Evolutionary conservation across 2,888 invertebrate species (phyloP), one percentile per base, ranked within the genome.

Genomic region (Marasmarcha lunaedactyla): DNA sequence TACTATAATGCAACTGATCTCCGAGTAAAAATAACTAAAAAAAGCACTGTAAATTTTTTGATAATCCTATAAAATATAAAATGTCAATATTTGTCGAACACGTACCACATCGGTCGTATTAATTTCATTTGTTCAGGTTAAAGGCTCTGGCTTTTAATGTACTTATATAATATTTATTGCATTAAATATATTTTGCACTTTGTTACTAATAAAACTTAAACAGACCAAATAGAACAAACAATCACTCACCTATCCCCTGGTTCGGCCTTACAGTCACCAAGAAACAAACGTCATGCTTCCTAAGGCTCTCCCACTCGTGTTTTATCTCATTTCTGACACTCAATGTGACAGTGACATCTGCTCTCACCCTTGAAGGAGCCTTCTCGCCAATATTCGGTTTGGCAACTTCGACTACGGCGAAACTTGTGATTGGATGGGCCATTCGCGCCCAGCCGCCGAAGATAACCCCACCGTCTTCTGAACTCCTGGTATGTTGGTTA

Each of bases 381-480:
- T 93, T 95, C 69, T 99, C 98, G 0, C 99, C 92, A 35, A 95
- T 92, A 63, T 94, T 93, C 0, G 95, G 94, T 57, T 94, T 94
- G 0, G 94, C 91, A 6, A 97, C 97, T 78, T 98, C 98, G 0
- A 98, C 95, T 1, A 98, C 94, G 1, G 93, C 92, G 72, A 99
- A 98, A 43, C 91, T 90, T 6, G 91, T 87, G 41, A 99, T 92
- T 0, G 97, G 95, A 54, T 97, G 92, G 0, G 98, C 98, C 98
- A 99, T 99, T 46, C 98, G 87, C 0, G 98, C 98, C 98, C 99
- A 99, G 1, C 99, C 99, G 10, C 97, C 97, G 77, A 97, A 99
- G 56, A 93, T 91, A 0, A 91, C 89, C 39, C 87, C 88, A 0
- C 87, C 90, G 63, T 96, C 95, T 84, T 97, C 98, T 1, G 95